Evolutionary conservation across 2,888 invertebrate species (phyloP).

Genomic region (Unio pictorum): DNA sequence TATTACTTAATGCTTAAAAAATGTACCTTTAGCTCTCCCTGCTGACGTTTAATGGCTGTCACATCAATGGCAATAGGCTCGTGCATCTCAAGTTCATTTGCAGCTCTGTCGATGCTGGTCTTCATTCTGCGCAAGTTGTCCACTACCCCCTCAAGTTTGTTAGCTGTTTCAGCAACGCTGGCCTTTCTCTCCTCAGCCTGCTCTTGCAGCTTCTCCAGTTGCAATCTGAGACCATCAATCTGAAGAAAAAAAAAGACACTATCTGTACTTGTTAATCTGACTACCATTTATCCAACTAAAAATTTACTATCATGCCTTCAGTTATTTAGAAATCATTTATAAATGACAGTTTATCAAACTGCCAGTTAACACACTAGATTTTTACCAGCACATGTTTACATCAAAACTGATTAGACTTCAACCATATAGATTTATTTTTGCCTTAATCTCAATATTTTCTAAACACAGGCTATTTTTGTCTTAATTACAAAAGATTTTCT

Average conservation of each 20-base stretch:
- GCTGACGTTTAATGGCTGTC: slow-evolving; percentile 89
- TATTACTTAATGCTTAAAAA: no score
- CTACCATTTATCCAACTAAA: no score
- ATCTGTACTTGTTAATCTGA: background rate
- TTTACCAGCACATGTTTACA: no score
- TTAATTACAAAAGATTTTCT: no score
- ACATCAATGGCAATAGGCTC: slow-evolving; percentile 92
- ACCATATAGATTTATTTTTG: no score
- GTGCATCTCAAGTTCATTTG: slow-evolving; percentile 58
- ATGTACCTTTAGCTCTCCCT: slow-evolving; percentile 85
- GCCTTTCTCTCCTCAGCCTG: slow-evolving; percentile 75
- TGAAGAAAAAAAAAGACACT: slow-evolving; percentile 72
- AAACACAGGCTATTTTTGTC: no score
- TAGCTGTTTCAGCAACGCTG: slow-evolving; percentile 55
- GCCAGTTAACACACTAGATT: no score
- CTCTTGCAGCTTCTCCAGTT: slow-evolving; percentile 85
- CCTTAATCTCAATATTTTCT: no score
- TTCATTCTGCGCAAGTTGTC: slow-evolving; percentile 47
- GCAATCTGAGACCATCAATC: slow-evolving; percentile 82
- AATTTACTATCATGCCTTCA: no score
- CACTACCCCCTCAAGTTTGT: slow-evolving; percentile 50
- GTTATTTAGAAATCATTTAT: no score
- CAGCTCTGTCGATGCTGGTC: slow-evolving; percentile 54
- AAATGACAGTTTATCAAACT: no score
- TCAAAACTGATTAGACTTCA: no score